Evolutionary conservation across 2,888 invertebrate species (phyloP).

Genomic region (Aleiodes alternator): DNA sequence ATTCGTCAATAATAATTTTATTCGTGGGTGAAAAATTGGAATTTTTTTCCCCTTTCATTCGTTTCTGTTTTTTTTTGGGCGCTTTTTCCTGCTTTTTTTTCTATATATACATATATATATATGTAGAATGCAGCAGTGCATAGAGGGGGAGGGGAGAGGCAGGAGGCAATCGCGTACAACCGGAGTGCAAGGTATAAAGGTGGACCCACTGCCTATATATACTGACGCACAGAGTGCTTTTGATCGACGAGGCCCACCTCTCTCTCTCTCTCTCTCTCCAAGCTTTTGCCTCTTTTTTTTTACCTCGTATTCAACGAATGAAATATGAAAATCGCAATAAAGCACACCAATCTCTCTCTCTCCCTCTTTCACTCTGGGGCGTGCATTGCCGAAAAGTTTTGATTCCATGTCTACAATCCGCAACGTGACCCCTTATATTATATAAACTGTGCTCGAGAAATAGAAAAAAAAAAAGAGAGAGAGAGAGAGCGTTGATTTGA

Average conservation of each 20-base stretch:
- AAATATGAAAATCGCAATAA: conserved; percentile 71
- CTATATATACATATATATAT: too few species aligned
- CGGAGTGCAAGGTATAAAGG: conserved; percentile 42
- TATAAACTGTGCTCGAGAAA: neutral
- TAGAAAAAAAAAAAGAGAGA: conserved; percentile 6
- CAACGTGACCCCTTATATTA: conserved; percentile 27
- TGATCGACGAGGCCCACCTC: conserved; percentile 45
- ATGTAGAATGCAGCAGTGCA: conserved; percentile 14
- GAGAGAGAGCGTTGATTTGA: neutral
- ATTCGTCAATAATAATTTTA: conserved; percentile 75
- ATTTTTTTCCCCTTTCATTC: conserved; percentile 56
- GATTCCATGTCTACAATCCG: conserved; percentile 31
- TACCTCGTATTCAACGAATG: conserved; percentile 56
- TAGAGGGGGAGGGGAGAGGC: neutral
- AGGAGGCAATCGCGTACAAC: conserved; percentile 17
- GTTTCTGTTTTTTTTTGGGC: conserved; percentile 37
- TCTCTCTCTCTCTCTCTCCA: conserved; percentile 23
- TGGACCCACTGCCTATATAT: conserved; percentile 40
- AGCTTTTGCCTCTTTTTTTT: conserved; percentile 26
- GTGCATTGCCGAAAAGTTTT: conserved; percentile 42
- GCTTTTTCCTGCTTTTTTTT: conserved; percentile 15
- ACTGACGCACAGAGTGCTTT: conserved; percentile 49
- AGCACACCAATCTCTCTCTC: conserved; percentile 51
- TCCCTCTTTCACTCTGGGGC: conserved; percentile 54
- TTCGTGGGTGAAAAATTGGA: conserved; percentile 73